Conservation (phyloP, 2,797 vertebrate species). For the Microcaecilia unicolor region DNA sequence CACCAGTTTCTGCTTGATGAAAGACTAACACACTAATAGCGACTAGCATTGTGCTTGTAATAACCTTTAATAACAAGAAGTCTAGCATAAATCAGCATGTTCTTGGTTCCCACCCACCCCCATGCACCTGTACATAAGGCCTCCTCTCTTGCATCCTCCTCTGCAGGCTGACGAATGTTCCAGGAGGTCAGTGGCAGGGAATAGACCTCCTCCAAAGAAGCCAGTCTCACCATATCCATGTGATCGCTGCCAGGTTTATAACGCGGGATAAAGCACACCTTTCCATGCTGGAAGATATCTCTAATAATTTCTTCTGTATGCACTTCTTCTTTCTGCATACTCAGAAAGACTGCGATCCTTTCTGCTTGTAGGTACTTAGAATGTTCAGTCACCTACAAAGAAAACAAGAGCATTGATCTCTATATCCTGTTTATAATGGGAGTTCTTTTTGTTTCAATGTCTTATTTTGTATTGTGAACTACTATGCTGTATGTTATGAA, state of each 20-base stretch:
- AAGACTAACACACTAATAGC: too few relatives aligned
- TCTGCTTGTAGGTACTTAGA: conserved; percentile 62
- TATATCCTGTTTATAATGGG: too few relatives aligned
- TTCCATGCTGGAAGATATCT: conserved; percentile 69
- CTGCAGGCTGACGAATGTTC: conserved; percentile 80
- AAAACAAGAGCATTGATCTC: too few relatives aligned
- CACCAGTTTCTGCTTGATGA: too few relatives aligned
- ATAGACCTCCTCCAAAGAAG: conserved; percentile 63
- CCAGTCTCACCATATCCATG: conserved; percentile 86
- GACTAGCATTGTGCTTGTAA: too few relatives aligned
- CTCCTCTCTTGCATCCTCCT: conserved; percentile 62
- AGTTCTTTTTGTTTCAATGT: too few relatives aligned
- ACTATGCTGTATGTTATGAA: too few relatives aligned
- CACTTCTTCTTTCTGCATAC: conserved; percentile 83
- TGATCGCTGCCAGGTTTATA: conserved; percentile 63
- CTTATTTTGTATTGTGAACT: too few relatives aligned
- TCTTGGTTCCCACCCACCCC: too few relatives aligned
- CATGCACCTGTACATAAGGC: conserved; percentile 73
- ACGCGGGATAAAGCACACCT: conserved; percentile 82
- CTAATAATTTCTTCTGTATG: conserved; percentile 72
- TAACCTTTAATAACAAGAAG: too few relatives aligned
- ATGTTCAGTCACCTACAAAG: conserved; percentile 67
- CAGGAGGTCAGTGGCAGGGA: conserved; percentile 73
- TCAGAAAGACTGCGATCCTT: conserved; percentile 84
- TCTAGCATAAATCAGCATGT: too few relatives aligned